Conservation (phyloP, 1,140 invertebrate genomes). For the Holotrichia oblita region DNA sequence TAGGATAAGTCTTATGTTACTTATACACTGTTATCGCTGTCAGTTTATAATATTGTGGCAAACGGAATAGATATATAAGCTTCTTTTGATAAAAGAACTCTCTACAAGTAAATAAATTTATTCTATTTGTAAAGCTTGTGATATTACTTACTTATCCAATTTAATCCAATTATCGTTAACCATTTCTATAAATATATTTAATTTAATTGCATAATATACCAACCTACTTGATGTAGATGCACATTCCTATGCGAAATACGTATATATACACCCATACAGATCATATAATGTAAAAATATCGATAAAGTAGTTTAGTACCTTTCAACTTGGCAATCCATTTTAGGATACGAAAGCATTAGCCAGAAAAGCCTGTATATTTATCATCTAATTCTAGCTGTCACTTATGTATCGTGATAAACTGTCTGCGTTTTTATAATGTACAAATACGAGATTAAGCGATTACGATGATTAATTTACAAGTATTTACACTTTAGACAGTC, state of each 20-base stretch:
- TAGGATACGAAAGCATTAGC: conserved; percentile 1
- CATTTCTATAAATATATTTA: too few species aligned
- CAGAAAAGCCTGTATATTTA: conserved; percentile 1
- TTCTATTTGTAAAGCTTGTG: too few species aligned
- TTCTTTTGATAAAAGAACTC: too few species aligned
- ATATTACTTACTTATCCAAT: too few species aligned
- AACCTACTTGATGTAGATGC: neutral
- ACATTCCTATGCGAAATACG: neutral
- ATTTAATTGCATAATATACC: neutral
- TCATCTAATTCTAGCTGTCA: conserved; percentile 20
- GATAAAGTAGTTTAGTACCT: conserved; percentile 14
- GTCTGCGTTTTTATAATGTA: conserved; percentile 14
- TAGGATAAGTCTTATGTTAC: too few species aligned
- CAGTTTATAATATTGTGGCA: too few species aligned
- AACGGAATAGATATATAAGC: too few species aligned
- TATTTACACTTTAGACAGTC: conserved; percentile 17
- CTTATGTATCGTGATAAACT: conserved; percentile 20
- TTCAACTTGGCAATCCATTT: conserved; percentile 9
- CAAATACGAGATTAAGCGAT: conserved; percentile 20
- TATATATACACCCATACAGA: neutral
- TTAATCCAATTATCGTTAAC: too few species aligned
- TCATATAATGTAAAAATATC: neutral
- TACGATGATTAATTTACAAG: conserved; percentile 21
- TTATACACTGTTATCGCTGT: too few species aligned
- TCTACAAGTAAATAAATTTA: too few species aligned